Evolutionary conservation across 2,888 invertebrate species (phyloP).

Genomic region (Drosophila monieri): DNA sequence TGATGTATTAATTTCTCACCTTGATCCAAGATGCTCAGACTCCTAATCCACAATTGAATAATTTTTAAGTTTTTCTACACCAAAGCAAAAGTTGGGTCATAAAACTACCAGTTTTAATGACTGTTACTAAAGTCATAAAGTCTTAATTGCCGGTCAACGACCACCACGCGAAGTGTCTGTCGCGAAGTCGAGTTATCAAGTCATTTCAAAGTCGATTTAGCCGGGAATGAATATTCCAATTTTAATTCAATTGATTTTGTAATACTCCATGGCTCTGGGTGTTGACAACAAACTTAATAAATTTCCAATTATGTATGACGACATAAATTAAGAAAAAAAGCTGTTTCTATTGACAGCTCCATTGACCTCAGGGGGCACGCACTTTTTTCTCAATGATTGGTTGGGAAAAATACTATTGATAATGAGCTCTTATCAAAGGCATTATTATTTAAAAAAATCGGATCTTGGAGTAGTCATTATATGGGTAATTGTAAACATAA

Average conservation of each 20-base stretch:
- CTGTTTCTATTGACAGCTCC: constrained; percentile 30
- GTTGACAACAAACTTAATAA: constrained; percentile 71
- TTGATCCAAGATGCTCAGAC: not conserved
- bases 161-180: constrained; percentile 3
- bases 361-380: constrained; percentile 57
- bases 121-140: constrained; percentile 25
- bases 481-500: constrained; percentile 11
- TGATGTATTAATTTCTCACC: constrained; percentile 13
- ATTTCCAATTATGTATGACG: constrained; percentile 69
- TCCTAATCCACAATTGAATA: constrained; percentile 3
- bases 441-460: constrained; percentile 2
- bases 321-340: constrained; percentile 51
- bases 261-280: constrained; percentile 29
- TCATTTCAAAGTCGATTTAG: constrained; percentile 58
- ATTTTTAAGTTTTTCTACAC: constrained; percentile 1
- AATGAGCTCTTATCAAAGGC: constrained; percentile 14
- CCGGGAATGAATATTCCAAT: constrained; percentile 28
- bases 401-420: constrained; percentile 12
- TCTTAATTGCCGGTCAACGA: constrained; percentile 54
- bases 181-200: constrained; percentile 27
- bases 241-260: constrained; percentile 27
- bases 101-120: constrained; percentile 24
- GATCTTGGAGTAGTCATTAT: constrained; percentile 10
- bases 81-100: not conserved
- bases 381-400: not conserved